Evolutionary conservation across 2,113 vertebrate species (phyloP).

Genomic region (Probosciger aterrimus): DNA sequence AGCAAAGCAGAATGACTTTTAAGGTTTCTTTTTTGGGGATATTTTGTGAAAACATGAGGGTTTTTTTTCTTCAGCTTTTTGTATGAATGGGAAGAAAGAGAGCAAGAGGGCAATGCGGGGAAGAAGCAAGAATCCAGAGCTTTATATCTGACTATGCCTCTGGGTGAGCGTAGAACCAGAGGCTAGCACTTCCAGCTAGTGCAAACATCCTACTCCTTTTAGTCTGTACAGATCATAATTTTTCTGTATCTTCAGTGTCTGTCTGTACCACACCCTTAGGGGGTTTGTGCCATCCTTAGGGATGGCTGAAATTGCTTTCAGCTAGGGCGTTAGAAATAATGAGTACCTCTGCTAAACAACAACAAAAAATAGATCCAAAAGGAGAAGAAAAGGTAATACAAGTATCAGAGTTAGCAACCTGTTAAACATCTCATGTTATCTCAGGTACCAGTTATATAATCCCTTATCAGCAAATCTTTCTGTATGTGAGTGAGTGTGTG

Average conservation of each 20-base stretch:
- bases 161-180: neutral
- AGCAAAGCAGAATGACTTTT: neutral
- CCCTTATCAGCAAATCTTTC: slow-evolving; percentile 50
- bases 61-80: neutral
- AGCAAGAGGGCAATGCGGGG: neutral
- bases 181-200: neutral
- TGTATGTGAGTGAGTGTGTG: neutral
- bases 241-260: neutral
- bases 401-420: neutral
- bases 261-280: neutral
- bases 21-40: neutral
- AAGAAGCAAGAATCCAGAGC: neutral
- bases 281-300: neutral
- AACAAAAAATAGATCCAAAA: neutral
- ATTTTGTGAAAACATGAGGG: neutral
- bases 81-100: neutral
- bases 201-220: neutral
- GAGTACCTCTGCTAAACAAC: neutral
- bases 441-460: slow-evolving; percentile 57
- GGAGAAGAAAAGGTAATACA: neutral
- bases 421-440: slow-evolving; percentile 59
- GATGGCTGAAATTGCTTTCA: neutral
- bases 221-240: neutral
- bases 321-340: neutral
- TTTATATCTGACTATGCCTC: neutral